phyloP scores from a whole-genome alignment of 1,140 invertebrate genomes.

The Nephotettix cincticeps region DNA sequence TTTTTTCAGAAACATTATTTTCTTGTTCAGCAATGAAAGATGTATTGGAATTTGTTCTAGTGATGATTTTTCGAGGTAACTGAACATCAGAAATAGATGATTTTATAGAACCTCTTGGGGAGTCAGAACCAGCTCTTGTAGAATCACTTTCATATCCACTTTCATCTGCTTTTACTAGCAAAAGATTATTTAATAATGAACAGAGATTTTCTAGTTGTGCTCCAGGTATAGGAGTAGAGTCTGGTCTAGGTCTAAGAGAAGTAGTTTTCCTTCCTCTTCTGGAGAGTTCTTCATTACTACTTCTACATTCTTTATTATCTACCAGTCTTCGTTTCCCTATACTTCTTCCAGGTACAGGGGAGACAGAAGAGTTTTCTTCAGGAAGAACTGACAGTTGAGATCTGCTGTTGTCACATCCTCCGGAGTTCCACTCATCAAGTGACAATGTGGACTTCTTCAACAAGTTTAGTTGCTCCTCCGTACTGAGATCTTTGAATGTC shows the following conservation, averaged over 20 bases:
- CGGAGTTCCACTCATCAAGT: conserved; percentile 15
- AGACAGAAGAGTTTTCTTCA: conserved; percentile 36
- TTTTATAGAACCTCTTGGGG: conserved; percentile 45
- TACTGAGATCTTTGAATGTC: conserved; percentile 36
- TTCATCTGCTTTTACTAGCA: conserved; percentile 56
- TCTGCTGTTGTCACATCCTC: conserved; percentile 17
- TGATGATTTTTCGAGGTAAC: conserved; percentile 24
- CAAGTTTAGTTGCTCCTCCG: conserved; percentile 16
- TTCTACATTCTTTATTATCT: conserved; percentile 17
- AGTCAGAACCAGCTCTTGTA: conserved; percentile 57
- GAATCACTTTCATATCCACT: conserved; percentile 66
- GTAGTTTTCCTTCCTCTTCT: conserved; percentile 20
- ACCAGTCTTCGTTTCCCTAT: conserved; percentile 18
- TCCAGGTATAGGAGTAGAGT: conserved; percentile 28
- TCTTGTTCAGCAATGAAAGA: conserved; percentile 22
- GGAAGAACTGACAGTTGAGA: conserved; percentile 36
- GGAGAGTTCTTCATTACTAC: conserved; percentile 26
- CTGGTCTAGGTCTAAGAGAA: conserved; percentile 25
- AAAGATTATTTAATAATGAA: conserved; percentile 48
- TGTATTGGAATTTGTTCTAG: conserved; percentile 30
- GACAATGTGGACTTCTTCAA: conserved; percentile 26
- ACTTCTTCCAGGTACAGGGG: conserved; percentile 8
- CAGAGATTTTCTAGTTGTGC: conserved; percentile 25
- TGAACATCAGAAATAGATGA: conserved; percentile 41
- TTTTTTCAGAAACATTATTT: background rate